Base-by-base conservation (phyloP, 1,140 invertebrate genomes). In the Drosophila novamexicana region DNA sequence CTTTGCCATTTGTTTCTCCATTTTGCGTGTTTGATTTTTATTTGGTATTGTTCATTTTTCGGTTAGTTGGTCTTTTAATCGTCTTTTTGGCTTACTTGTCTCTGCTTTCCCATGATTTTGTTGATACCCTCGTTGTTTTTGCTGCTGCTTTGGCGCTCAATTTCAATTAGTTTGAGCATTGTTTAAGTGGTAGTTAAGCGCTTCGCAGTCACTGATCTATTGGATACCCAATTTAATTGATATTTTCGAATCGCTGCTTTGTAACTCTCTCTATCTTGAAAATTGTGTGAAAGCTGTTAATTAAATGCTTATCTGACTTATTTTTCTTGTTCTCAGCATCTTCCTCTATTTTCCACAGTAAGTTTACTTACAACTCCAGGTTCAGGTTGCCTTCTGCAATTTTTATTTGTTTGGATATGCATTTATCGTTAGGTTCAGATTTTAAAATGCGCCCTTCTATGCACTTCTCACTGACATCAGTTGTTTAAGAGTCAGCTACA, bases 41-140 rank as follows among this genome's bases (percentile, higher is more conserved):
- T 54, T 81, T 74, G 68, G 62, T 67, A 86, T 83, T 86, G 83
- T 83, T 89, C 69, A 88, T 86, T 86, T 89, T 72, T 75, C 73
- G 83, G 83, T 86, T 89, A 86, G 83, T 83, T 86, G 83, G 65
- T 83, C 83, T 88, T 72, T 88, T 83, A 86, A 79, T 77, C 76
- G 83, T 16, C 58, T 81, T 79, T 77, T 76, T 59, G 74, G 64
- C 75, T 79, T 73, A 73, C 59, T 70, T 54, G 56, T 61, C 63
- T 61, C 36, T 16, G 18, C 64, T 54, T 67, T 68, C 40, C n/a
- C 7, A 36, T 53, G 54, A 61, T 67, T 61, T 42, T 34, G n/a
- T 56, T 47, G 34, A 22, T 50, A 52, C 40, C 29, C 8, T 34
- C 42, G 14, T 18, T 58, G 12, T 44, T 58, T 40, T 14, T 67